phyloP scores from a whole-genome alignment of 2,888 invertebrate genomes.

The Tupiocoris notatus region DNA sequence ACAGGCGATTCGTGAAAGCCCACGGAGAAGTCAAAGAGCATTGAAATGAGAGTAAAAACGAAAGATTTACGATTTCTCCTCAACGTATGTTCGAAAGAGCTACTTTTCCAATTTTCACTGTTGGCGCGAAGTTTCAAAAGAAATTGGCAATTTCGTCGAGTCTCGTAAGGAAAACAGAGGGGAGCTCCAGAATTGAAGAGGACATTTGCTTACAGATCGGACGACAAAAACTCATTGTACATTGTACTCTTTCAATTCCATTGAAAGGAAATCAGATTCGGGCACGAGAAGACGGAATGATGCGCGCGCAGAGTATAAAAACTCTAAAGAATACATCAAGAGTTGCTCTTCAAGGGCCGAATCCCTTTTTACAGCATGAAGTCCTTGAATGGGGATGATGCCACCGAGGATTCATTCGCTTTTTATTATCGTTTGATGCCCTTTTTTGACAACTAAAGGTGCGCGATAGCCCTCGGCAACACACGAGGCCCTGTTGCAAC shows the following conservation, averaged over 20 bases:
- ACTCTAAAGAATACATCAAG: neutral
- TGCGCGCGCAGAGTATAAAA: neutral
- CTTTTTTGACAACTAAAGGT: neutral
- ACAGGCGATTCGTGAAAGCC: too few relatives aligned
- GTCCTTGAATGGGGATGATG: neutral
- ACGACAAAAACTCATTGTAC: neutral
- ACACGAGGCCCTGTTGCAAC: neutral
- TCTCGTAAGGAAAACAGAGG: too few relatives aligned
- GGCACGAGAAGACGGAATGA: slow-evolving; percentile 20
- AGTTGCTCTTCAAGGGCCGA: neutral
- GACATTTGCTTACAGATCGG: neutral
- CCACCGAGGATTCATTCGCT: neutral
- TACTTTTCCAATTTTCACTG: too few relatives aligned
- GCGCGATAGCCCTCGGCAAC: neutral
- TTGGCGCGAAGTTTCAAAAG: too few relatives aligned
- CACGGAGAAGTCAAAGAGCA: too few relatives aligned
- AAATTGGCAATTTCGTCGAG: too few relatives aligned
- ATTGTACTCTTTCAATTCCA: neutral
- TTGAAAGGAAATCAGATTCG: slow-evolving; percentile 6
- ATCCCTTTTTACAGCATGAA: neutral
- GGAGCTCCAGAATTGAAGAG: neutral
- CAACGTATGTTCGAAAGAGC: too few relatives aligned
- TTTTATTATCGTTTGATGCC: neutral
- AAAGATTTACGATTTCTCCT: too few relatives aligned
- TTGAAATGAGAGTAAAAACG: too few relatives aligned